phyloP scores from a whole-genome alignment of 2,113 vertebrate species.

The Chaetodon auriga region DNA sequence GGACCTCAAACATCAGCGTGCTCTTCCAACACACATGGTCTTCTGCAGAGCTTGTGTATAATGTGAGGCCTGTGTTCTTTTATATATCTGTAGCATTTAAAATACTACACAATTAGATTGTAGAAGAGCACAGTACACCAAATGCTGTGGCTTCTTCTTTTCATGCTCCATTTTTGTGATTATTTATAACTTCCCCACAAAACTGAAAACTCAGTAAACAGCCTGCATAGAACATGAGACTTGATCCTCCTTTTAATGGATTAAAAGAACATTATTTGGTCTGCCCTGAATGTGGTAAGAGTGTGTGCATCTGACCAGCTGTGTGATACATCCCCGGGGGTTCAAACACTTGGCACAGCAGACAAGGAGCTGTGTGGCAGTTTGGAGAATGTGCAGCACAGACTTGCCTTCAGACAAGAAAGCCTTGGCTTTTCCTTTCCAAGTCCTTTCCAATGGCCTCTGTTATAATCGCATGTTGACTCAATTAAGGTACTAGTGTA shows the following conservation, averaged over 20 bases:
- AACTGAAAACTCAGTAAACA: conserved; percentile 10
- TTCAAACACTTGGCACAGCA: conserved; percentile 67
- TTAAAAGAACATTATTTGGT: conserved; percentile 8
- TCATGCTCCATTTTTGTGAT: background rate
- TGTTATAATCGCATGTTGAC: conserved; percentile 64
- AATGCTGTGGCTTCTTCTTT: background rate
- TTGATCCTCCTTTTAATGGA: background rate
- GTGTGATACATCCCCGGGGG: conserved; percentile 29
- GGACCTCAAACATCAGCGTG: conserved; percentile 54
- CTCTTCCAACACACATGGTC: conserved; percentile 4
- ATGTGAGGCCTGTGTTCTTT: background rate
- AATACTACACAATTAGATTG: background rate
- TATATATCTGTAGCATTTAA: background rate
- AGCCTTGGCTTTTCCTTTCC: conserved; percentile 43
- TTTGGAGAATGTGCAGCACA: conserved; percentile 42
- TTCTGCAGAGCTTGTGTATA: background rate
- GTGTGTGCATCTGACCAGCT: conserved; percentile 38
- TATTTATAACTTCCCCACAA: conserved; percentile 6
- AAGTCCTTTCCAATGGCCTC: conserved; percentile 37
- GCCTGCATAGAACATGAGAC: background rate
- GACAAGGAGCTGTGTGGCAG: conserved; percentile 35
- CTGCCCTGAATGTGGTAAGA: background rate
- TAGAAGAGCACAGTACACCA: background rate
- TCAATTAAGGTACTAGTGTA: conserved; percentile 71
- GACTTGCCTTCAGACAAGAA: conserved; percentile 43